A percentile compares a stretch with the other conserved stretches of the same genome.
These are phyloP conservation scores for Falco cherrug DNA, from an alignment of 2,797 vertebrate genomes.

Conservation along the genomic window DNA sequence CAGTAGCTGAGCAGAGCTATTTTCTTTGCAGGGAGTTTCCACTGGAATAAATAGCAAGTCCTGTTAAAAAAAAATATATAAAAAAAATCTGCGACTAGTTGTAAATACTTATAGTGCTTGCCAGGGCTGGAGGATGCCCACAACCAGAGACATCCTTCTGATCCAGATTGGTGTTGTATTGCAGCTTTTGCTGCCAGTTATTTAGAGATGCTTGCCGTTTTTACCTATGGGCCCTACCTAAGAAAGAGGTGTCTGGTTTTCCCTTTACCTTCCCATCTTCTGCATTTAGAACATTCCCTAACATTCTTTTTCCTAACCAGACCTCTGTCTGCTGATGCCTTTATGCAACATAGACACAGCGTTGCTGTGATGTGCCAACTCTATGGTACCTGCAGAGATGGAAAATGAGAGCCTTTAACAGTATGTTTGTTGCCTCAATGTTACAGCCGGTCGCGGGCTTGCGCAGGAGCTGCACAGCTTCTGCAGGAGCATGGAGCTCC, in stretches of 20 bases:
- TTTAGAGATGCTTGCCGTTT: not conserved
- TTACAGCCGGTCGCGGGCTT: not conserved
- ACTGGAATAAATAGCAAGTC: constrained; percentile 32
- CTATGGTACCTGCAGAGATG: fast-evolving
- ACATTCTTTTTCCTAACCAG: not conserved
- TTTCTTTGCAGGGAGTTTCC: constrained; percentile 49
- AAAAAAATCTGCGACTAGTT: not conserved
- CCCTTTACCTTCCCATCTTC: not conserved
- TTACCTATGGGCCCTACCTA: not conserved
- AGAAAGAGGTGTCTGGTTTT: not conserved
- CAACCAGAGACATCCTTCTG: not conserved
- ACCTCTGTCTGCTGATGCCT: not conserved
- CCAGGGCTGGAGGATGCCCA: not conserved
- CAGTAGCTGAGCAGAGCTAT: constrained; percentile 17
- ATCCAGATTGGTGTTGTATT: not conserved
- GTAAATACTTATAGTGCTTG: not conserved
- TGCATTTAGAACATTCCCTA: not conserved
- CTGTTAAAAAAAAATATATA: not conserved
- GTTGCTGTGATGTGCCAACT: not conserved
- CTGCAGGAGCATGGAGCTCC: not conserved
- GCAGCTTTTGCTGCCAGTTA: not conserved
- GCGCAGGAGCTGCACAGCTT: not conserved
- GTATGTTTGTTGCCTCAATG: not conserved
- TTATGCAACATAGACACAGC: not conserved
- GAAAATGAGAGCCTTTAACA: not conserved